Evolutionary conservation across 1,140 invertebrate genomes (phyloP).

Genomic region (Diachasmimorpha longicaudata): DNA sequence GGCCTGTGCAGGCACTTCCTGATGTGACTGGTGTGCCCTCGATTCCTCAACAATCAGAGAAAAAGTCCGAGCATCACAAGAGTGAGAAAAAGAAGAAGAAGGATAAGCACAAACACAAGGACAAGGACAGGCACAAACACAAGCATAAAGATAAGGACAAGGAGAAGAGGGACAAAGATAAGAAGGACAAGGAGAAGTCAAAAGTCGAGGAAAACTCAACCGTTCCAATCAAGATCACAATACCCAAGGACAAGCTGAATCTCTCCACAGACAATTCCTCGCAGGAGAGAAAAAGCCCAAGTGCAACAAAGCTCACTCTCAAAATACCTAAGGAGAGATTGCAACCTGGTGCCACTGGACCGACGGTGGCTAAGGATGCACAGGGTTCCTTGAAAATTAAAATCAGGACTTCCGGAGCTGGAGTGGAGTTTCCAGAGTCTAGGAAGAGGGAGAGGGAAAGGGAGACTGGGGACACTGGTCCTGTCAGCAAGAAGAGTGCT

Average conservation of each 20-base stretch:
- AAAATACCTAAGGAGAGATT: slow-evolving; percentile 71
- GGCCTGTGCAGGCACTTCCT: slow-evolving; percentile 25
- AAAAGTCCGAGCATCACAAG: slow-evolving; percentile 61
- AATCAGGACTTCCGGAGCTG: slow-evolving; percentile 56
- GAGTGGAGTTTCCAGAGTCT: slow-evolving; percentile 19
- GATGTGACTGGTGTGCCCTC: slow-evolving; percentile 3
- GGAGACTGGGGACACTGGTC: neutral
- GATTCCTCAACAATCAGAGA: slow-evolving; percentile 27
- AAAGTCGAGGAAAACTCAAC: slow-evolving; percentile 53
- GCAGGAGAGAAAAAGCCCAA: slow-evolving; percentile 42
- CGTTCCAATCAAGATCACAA: slow-evolving; percentile 70
- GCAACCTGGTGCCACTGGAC: slow-evolving; percentile 48
- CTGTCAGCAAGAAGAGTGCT: slow-evolving; percentile 7
- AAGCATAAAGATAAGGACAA: slow-evolving; percentile 70
- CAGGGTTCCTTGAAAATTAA: slow-evolving; percentile 64
- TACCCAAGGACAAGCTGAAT: slow-evolving; percentile 71
- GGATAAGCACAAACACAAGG: slow-evolving; percentile 72
- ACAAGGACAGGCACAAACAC: slow-evolving; percentile 41
- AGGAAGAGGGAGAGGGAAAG: slow-evolving; percentile 45
- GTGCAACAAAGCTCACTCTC: slow-evolving; percentile 63
- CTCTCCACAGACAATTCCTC: slow-evolving; percentile 40
- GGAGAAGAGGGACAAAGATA: slow-evolving; percentile 66
- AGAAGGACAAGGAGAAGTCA: slow-evolving; percentile 65
- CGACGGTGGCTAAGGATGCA: slow-evolving; percentile 28
- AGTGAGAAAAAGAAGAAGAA: slow-evolving; percentile 71